These are phyloP conservation scores for Diabrotica balteata DNA, from an alignment of 2,888 invertebrate species.

Conservation along the genomic window DNA sequence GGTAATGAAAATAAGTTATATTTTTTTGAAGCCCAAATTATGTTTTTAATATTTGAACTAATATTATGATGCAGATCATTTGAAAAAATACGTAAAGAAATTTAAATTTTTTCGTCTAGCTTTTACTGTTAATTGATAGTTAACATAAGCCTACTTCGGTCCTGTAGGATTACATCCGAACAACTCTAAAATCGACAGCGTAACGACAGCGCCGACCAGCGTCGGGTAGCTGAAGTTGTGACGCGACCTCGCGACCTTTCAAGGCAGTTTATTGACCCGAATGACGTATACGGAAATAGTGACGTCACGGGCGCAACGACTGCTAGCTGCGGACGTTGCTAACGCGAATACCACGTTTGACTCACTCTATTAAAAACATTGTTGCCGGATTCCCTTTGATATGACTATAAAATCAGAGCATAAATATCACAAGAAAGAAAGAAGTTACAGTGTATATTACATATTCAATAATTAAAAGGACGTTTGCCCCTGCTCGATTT, in stretches of 20 bases:
- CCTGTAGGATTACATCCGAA: not conserved
- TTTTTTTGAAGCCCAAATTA: too few species aligned
- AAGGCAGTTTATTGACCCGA: slow-evolving; percentile 62
- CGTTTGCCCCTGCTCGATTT: too few species aligned
- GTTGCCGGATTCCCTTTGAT: slow-evolving; percentile 11
- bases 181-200: not conserved
- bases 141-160: not conserved
- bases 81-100: too few species aligned
- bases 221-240: slow-evolving; percentile 51
- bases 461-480: too few species aligned
- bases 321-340: slow-evolving; percentile 48
- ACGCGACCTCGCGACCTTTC: slow-evolving; percentile 58
- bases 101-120: too few species aligned
- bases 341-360: slow-evolving; percentile 40
- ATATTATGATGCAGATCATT: too few species aligned
- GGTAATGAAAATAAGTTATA: too few species aligned
- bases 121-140: too few species aligned
- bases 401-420: slow-evolving; percentile 2
- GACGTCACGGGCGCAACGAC: slow-evolving; percentile 57
- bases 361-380: slow-evolving; percentile 11
- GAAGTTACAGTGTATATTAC: too few species aligned
- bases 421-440: not conserved
- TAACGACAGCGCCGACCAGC: slow-evolving; percentile 47
- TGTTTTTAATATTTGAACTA: too few species aligned
- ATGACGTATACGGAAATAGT: slow-evolving; percentile 59